Percentiles rank a stretch among this genome's conserved stretches.
phyloP scores from a whole-genome alignment of 2,113 vertebrate species.

The Phycodurus eques region DNA sequence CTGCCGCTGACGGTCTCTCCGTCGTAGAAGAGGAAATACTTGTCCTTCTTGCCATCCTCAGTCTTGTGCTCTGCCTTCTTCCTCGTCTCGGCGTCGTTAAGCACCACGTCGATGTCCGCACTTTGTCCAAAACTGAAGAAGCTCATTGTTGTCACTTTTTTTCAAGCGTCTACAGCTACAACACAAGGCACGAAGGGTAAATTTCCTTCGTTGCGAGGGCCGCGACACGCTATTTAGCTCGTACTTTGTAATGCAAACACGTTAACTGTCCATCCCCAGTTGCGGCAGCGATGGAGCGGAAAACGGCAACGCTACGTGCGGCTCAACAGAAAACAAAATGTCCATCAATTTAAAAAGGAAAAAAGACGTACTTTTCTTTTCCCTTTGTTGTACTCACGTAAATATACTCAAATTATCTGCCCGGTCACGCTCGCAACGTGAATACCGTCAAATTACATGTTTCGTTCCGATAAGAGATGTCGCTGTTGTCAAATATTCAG shows the following conservation, averaged over 20 bases:
- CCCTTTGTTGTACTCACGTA: not conserved
- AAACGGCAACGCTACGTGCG: conserved; percentile 22
- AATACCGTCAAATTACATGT: conserved; percentile 41
- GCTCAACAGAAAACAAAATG: conserved; percentile 20
- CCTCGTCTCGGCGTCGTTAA: conserved; percentile 89
- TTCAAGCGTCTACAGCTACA: conserved; percentile 5
- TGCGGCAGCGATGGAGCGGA: conserved; percentile 5
- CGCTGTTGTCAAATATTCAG: conserved; percentile 59
- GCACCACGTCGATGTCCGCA: conserved; percentile 89
- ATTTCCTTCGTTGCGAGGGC: not conserved
- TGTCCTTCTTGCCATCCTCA: conserved; percentile 95
- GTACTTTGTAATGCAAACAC: conserved; percentile 14
- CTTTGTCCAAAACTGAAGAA: conserved; percentile 96
- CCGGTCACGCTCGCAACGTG: not conserved
- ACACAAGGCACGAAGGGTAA: not conserved
- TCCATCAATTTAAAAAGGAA: conserved; percentile 30
- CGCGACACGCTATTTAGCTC: not conserved
- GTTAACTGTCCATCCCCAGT: conserved; percentile 35
- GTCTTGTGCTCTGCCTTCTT: conserved; percentile 92
- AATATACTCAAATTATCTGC: not conserved
- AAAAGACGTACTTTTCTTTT: conserved; percentile 8
- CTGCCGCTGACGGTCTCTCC: conserved; percentile 93
- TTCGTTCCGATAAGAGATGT: conserved; percentile 39
- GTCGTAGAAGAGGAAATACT: conserved; percentile 93
- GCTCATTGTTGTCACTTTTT: conserved; percentile 77